Base-by-base conservation (phyloP, 2,888 invertebrate genomes). In the Andrena camellia region DNA sequence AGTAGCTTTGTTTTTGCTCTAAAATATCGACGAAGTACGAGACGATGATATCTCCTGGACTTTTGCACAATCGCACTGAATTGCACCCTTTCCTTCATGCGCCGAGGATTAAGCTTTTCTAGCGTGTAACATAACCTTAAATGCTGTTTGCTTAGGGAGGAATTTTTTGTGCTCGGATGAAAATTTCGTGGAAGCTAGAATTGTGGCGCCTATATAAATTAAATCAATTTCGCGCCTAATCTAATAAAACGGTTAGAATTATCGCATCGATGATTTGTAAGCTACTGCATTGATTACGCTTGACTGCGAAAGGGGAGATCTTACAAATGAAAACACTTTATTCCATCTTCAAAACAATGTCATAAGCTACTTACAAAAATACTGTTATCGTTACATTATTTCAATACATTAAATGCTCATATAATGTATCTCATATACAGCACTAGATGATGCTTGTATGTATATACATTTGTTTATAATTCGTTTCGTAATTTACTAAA, bases 281-380 rank as follows among this genome's bases (percentile, higher is more conserved):
- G n/a, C 2, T 7, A 52, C 6, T 52, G 8, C 20, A 52, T 7
- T 20, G 52, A 52, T 52, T 20, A 7, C 20, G 7, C 7, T 52
- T 52, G 52, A 52, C 7, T 52, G 2, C 2, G 6, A 52, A 52
- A 52, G 2, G 20, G 7, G 0, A 52, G 20, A 52, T n/a, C 33
- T 59, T 78, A 68, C 33, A 68, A 75, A 76, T 85, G 73, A 77
- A 88, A 82, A 80, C 73, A 86, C 63, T 87, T 88, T 87, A 88
- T 86, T 87, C 81, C 78, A 84, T 29, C 52, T 63, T 80, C 68
- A 84, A 86, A 86, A 84, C 81, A 72, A 67, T 76, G 69, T 82
- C 78, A 62, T 80, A 86, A 64, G 63, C 57, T 83, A 86, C 68
- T 79, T 81, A 78, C 76, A 87, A 88, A 88, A 84, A 85, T 84